Evolutionary conservation across 2,113 vertebrate species (phyloP).

Genomic region (Toxotes jaculatrix): DNA sequence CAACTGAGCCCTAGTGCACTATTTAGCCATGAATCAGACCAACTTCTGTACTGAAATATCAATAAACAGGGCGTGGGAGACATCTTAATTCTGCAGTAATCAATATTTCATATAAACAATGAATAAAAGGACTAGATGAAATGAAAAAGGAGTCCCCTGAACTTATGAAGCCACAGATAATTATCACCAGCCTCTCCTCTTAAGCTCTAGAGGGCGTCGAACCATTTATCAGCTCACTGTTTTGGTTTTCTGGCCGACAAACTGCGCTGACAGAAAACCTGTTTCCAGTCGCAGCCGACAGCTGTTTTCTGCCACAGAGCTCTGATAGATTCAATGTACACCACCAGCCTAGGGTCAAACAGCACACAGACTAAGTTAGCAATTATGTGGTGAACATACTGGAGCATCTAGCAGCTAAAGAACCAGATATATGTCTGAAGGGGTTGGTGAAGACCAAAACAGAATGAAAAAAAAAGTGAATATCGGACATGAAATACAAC

Average conservation of each 20-base stretch:
- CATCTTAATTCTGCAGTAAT: neutral
- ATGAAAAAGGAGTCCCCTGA: neutral
- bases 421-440: neutral
- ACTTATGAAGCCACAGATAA: neutral
- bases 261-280: neutral
- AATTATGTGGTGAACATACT: neutral
- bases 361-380: neutral
- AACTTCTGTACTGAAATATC: slow-evolving; percentile 28
- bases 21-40: slow-evolving; percentile 35
- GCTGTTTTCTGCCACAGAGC: neutral
- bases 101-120: slow-evolving; percentile 10
- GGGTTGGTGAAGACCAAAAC: neutral
- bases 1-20: slow-evolving; percentile 47
- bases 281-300: neutral
- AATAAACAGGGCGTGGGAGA: slow-evolving; percentile 15
- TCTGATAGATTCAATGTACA: neutral
- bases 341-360: neutral
- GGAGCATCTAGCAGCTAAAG: neutral
- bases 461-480: neutral
- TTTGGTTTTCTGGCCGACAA: slow-evolving; percentile 1
- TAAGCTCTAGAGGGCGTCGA: neutral
- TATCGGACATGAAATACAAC: neutral
- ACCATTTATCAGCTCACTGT: neutral
- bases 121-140: neutral
- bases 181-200: neutral